Evolutionary conservation across 2,113 vertebrate genomes (phyloP), one percentile per base, ranked within the genome.

Genomic region (Oncorhynchus nerka): DNA sequence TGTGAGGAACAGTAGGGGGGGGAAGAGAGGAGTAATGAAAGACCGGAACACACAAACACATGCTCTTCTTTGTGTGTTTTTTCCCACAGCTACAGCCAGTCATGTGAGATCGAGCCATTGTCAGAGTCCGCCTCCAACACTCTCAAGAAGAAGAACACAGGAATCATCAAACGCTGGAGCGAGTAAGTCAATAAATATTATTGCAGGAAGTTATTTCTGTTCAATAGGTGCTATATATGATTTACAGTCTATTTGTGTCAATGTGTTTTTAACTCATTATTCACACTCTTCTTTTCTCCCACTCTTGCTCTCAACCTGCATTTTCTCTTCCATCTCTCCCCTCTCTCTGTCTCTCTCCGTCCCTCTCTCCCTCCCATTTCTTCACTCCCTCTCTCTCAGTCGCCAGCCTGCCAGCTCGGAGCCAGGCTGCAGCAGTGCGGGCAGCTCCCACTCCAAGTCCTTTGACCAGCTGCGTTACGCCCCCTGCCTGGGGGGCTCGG

Each of bases 131-230:
- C 96, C 75, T 96, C 95, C 92, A 98, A 97, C 93, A 99, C 98
- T 0, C 75, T 99, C 73, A 92, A 95, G 75, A 98, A 96, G 95
- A 99, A 98, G 85, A 99, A 95, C 91, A 92, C 95, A 0, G 96
- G 97, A 9, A 98, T 99, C 77, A 97, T 99, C 83, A 99, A 99
- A 70, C 94, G 97, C 79, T 99, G 97, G 97, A 99, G 97, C 97
- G 97, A 99, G 98, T 99, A 74, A 95, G 97, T 94, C 22, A 72
- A 30, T 59, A n/a, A 64, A 64, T 64, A 55, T 55, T 15, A 55
- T 55, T 15, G 16, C 51, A 55, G 51, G 19, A 19, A 55, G 51
- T 15, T 19, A 45, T 55, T 15, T 15, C 51, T 4, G 51, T 19
- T 55, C 13, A 55, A 55, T 55, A 19, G 51, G 15, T 19, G 16